These are phyloP conservation scores for Sterrhoptilus dennistouni DNA, from an alignment of 2,113 vertebrate genomes.

Conservation along the genomic window DNA sequence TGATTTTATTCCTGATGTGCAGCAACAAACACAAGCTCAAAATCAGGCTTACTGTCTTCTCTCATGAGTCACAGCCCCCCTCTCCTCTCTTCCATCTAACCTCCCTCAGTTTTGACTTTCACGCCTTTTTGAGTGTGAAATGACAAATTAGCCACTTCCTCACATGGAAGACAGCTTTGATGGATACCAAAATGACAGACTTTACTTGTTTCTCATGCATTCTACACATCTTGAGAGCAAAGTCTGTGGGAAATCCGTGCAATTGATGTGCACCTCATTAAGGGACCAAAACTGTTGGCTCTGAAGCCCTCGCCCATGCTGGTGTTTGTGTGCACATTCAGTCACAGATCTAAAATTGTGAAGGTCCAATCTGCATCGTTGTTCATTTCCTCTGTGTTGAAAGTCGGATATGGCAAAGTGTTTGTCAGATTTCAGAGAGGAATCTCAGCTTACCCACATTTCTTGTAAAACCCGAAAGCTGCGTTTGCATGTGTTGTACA, in stretches of 20 bases:
- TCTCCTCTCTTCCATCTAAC: not conserved
- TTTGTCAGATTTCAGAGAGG: slow-evolving; percentile 11
- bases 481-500: slow-evolving; percentile 43
- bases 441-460: not conserved
- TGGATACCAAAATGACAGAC: slow-evolving; percentile 63
- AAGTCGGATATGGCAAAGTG: not conserved
- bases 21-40: slow-evolving; percentile 34
- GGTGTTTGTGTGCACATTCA: not conserved
- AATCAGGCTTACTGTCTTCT: slow-evolving; percentile 16
- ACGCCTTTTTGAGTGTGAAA: slow-evolving; percentile 75
- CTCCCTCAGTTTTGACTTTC: slow-evolving; percentile 61
- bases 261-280: slow-evolving; percentile 38
- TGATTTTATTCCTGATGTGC: slow-evolving; percentile 16
- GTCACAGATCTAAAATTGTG: not conserved
- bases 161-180: slow-evolving; percentile 68
- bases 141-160: slow-evolving; percentile 78
- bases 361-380: not conserved
- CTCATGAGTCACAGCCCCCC: not conserved
- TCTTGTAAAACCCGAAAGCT: not conserved
- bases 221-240: slow-evolving; percentile 43
- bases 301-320: not conserved
- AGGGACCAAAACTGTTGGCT: not conserved
- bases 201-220: slow-evolving; percentile 65
- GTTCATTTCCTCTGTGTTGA: slow-evolving; percentile 21
- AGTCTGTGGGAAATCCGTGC: slow-evolving; percentile 46